phyloP scores from a whole-genome alignment of 92 coral and sea anemone genomes.

The Epizoanthus ramosus region DNA sequence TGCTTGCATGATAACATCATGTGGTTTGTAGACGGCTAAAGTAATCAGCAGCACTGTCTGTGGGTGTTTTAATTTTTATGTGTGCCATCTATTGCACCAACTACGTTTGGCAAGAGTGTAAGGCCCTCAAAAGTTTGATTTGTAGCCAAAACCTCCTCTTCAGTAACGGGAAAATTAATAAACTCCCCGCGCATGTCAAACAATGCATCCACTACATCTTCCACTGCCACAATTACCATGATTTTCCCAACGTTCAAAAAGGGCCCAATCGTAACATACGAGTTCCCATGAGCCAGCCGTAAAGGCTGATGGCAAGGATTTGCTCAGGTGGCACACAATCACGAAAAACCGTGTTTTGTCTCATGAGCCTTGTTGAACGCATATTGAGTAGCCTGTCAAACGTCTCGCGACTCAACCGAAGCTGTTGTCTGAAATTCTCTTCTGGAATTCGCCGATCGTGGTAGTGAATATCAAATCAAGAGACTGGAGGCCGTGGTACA shows the following conservation, averaged over 20 bases:
- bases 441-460: conserved; percentile 39
- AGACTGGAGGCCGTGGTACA: conserved; percentile 37
- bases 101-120: conserved; percentile 27
- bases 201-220: conserved; percentile 24
- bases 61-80: conserved; percentile 24
- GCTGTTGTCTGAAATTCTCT: conserved; percentile 41
- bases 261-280: conserved; percentile 32
- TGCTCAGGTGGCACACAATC: conserved; percentile 37
- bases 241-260: conserved; percentile 27
- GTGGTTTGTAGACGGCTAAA: conserved; percentile 27
- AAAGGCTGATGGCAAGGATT: conserved; percentile 23
- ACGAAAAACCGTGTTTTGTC: conserved; percentile 38
- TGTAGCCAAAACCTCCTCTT: conserved; percentile 26
- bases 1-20: conserved; percentile 60
- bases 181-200: conserved; percentile 18
- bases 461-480: conserved; percentile 32
- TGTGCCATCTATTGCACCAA: conserved; percentile 34
- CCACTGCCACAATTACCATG: conserved; percentile 33
- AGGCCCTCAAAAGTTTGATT: conserved; percentile 19
- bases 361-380: background rate
- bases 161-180: conserved; percentile 23
- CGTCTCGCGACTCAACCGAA: conserved; percentile 38
- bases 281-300: conserved; percentile 34
- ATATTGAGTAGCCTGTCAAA: conserved; percentile 31
- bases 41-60: conserved; percentile 28